Conservation (phyloP, 2,113 vertebrate genomes). For the Anarrhichthys ocellatus region DNA sequence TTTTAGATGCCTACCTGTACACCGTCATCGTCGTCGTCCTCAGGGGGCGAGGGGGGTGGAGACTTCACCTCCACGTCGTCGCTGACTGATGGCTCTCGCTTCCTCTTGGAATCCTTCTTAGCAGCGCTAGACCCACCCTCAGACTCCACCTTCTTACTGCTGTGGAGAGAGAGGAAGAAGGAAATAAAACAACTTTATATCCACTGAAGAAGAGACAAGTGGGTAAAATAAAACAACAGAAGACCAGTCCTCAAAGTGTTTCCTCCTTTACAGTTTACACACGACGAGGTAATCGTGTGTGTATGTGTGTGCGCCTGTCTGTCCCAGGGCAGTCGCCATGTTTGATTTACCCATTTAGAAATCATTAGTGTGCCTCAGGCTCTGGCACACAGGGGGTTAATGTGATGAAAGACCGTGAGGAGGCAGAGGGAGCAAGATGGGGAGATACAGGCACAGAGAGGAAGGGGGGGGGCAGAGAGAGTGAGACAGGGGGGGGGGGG, state of each 20-base stretch:
- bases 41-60: constrained; percentile 81
- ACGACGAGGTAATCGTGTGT: constrained; percentile 6
- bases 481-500: constrained; percentile 17
- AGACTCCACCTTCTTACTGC: constrained; percentile 91
- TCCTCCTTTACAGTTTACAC: constrained; percentile 25
- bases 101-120: constrained; percentile 95
- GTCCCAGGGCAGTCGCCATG: constrained; percentile 76
- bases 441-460: constrained; percentile 60
- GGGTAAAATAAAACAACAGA: constrained; percentile 6
- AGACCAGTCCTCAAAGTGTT: constrained; percentile 5
- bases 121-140: constrained; percentile 88
- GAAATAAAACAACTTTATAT: background rate
- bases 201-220: background rate
- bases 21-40: constrained; percentile 83
- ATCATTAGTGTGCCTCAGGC: constrained; percentile 81
- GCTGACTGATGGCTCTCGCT: constrained; percentile 90
- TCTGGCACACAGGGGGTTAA: constrained; percentile 82
- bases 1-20: constrained; percentile 72
- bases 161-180: constrained; percentile 44
- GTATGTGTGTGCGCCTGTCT: constrained; percentile 18
- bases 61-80: constrained; percentile 92
- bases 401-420: constrained; percentile 76
- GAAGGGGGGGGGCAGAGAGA: constrained; percentile 18
- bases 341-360: constrained; percentile 83
- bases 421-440: constrained; percentile 59